A percentile compares a stretch with the other conserved stretches of the same genome.
Conservation (phyloP, 2,888 invertebrate species). For the Xanthostigma xanthostigma region DNA sequence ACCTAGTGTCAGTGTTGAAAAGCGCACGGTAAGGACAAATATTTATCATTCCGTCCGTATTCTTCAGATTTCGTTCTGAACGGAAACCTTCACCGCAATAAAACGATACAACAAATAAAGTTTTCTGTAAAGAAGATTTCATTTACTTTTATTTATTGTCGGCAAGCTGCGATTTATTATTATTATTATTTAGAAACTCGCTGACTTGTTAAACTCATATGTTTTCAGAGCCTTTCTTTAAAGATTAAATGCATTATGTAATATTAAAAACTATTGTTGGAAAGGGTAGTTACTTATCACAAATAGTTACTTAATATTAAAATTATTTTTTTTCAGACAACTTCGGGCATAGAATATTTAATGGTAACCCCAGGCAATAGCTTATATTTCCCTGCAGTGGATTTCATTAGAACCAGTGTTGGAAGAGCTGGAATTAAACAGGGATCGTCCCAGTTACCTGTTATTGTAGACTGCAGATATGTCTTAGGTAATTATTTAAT, state of each 20-base stretch:
- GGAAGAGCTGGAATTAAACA: slow-evolving; percentile 54
- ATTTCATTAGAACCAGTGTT: slow-evolving; percentile 67
- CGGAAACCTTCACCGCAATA: too few relatives aligned
- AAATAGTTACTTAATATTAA: background rate
- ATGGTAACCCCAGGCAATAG: slow-evolving; percentile 68
- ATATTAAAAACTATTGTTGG: too few relatives aligned
- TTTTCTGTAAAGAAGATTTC: too few relatives aligned
- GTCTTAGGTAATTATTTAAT: slow-evolving; percentile 40
- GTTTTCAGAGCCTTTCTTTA: too few relatives aligned
- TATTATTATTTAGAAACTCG: too few relatives aligned
- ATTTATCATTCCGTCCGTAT: background rate
- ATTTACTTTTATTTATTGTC: too few relatives aligned
- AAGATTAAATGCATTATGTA: too few relatives aligned
- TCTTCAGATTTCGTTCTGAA: background rate
- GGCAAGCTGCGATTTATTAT: too few relatives aligned
- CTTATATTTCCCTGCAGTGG: slow-evolving; percentile 67
- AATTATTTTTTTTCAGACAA: slow-evolving; percentile 35
- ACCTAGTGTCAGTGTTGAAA: slow-evolving; percentile 59
- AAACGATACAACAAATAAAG: too few relatives aligned
- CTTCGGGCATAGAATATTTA: slow-evolving; percentile 53
- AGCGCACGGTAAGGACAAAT: slow-evolving; percentile 38
- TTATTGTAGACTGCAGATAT: slow-evolving; percentile 68
- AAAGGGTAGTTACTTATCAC: too few relatives aligned
- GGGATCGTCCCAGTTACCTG: slow-evolving; percentile 55
- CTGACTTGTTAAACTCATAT: too few relatives aligned